These are phyloP conservation scores for Liasis olivaceus DNA, from an alignment of 2,797 vertebrate genomes.

Conservation along the genomic window DNA sequence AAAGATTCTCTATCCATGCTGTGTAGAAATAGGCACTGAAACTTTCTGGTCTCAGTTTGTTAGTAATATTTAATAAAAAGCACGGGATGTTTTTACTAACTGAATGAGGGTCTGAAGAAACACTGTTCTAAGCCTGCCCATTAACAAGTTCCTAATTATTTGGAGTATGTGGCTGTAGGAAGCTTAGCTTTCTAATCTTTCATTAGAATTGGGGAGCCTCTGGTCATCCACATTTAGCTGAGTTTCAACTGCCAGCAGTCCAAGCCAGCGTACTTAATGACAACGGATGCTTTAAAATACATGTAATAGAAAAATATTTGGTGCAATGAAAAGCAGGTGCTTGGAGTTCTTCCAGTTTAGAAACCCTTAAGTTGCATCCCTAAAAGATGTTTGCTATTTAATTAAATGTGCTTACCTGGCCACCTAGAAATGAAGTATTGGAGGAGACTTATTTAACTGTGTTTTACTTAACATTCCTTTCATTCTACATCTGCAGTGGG, in stretches of 20 bases:
- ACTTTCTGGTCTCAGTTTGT: background rate
- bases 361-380: background rate
- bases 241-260: background rate
- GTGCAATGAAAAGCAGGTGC: background rate
- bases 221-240: background rate
- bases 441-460: background rate
- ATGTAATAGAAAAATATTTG: background rate
- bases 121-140: background rate
- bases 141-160: background rate
- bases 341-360: background rate
- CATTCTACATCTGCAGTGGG: background rate
- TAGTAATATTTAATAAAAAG: background rate
- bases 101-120: background rate
- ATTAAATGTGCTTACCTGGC: no score
- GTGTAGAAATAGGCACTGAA: background rate
- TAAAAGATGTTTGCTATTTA: background rate
- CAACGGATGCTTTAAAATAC: background rate
- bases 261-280: background rate
- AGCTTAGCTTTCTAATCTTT: background rate
- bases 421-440: background rate
- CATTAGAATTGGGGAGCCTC: background rate
- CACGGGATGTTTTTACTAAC: background rate
- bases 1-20: background rate
- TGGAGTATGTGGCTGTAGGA: background rate
- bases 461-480: background rate